Evolutionary conservation across 2,888 invertebrate genomes (phyloP).

Genomic region (Muschampia staudingeri): DNA sequence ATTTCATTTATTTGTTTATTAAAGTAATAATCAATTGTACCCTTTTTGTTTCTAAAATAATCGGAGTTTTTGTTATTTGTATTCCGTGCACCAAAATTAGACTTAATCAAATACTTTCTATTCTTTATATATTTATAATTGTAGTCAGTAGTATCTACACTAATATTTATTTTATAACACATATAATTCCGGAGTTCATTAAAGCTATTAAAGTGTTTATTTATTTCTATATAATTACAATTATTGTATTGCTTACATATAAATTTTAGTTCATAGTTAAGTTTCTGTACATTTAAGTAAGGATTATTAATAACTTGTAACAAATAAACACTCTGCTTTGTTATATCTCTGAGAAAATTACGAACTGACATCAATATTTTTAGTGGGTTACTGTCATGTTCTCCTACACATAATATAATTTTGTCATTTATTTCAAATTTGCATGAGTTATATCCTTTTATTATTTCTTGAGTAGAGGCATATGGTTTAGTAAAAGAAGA

Average conservation of each 20-base stretch:
- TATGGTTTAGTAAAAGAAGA: slow-evolving; percentile 29
- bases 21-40: no score
- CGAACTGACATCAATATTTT: background rate
- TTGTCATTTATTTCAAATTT: slow-evolving; percentile 19
- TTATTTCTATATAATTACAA: background rate
- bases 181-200: background rate
- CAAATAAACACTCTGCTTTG: background rate
- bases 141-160: no score
- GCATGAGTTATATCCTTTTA: slow-evolving; percentile 8
- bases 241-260: background rate
- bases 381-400: slow-evolving; percentile 15
- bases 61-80: no score
- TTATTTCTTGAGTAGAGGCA: slow-evolving; percentile 32
- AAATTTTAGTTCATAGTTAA: background rate
- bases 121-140: no score
- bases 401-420: slow-evolving; percentile 37
- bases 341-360: background rate
- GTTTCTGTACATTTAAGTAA: background rate
- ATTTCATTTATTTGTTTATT: no score
- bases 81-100: no score
- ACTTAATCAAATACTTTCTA: no score
- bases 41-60: no score
- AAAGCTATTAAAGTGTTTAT: background rate
- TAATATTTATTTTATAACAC: background rate
- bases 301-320: background rate